A percentile compares a stretch with the other conserved stretches of the same genome.
Evolutionary conservation across 2,888 invertebrate species (phyloP).

Genomic region (Frankliniella intonsa): DNA sequence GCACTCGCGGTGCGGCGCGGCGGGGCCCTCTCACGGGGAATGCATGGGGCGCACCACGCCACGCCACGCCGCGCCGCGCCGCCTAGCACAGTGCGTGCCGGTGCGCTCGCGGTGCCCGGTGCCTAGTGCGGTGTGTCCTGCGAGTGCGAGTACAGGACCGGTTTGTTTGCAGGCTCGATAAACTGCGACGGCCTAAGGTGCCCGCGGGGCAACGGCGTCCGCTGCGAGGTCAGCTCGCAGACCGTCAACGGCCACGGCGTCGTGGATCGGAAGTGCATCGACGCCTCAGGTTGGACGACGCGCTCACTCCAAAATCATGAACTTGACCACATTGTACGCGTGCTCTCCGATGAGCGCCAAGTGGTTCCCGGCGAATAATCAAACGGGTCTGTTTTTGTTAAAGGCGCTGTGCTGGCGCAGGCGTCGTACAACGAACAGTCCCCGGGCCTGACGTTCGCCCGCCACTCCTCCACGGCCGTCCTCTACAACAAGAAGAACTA

Average conservation of each 20-base stretch:
- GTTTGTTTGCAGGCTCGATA: conserved; percentile 2
- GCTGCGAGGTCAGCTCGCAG: background rate
- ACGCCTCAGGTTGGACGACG: background rate
- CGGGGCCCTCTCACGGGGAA: background rate
- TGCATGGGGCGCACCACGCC: background rate
- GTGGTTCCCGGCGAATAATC: background rate
- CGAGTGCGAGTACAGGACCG: background rate
- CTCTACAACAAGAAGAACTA: background rate
- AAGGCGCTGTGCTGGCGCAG: background rate
- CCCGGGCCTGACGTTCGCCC: background rate
- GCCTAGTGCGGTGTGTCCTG: background rate
- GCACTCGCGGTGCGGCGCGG: background rate
- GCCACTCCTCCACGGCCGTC: background rate
- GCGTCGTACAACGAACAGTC: background rate
- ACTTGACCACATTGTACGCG: no score
- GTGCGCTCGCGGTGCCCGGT: background rate
- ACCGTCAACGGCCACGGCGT: background rate
- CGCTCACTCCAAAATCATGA: no score
- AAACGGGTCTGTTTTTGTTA: background rate
- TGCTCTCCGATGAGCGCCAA: no score
- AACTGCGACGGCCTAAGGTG: conserved; percentile 19
- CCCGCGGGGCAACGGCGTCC: background rate
- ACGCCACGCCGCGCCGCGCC: background rate
- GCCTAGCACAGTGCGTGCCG: background rate
- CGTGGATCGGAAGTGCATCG: background rate